phyloP scores from a whole-genome alignment of 1,140 invertebrate species.

The Zaprionus nigranus region DNA sequence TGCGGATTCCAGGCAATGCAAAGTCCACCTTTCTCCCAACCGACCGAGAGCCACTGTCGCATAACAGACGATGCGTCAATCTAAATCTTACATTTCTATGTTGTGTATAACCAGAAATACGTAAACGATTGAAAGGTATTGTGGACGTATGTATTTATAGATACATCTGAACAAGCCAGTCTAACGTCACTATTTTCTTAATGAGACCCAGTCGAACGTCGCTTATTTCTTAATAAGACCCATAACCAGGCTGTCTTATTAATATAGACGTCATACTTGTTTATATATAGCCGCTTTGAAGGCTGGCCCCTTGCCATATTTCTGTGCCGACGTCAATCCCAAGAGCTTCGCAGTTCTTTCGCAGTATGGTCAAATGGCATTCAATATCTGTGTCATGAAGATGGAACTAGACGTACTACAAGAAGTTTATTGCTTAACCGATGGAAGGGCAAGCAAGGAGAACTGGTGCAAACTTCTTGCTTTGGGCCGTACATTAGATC shows the following conservation, averaged over 20 bases:
- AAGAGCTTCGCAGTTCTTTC: constrained; percentile 32
- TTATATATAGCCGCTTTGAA: constrained; percentile 45
- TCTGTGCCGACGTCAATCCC: constrained; percentile 51
- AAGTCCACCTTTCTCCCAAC: too few species aligned
- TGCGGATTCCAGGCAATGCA: too few species aligned
- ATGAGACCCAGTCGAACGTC: background rate
- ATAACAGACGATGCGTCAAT: too few species aligned
- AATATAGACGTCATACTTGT: constrained; percentile 10
- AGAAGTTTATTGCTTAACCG: constrained; percentile 64
- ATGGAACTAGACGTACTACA: constrained; percentile 49
- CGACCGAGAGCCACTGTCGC: too few species aligned
- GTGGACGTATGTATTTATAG: background rate
- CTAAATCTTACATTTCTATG: background rate
- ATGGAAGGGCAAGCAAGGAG: constrained; percentile 7
- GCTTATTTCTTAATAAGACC: background rate
- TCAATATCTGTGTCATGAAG: constrained; percentile 61
- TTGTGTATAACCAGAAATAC: background rate
- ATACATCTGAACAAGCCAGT: background rate
- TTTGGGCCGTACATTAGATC: constrained; percentile 53
- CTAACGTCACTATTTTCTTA: background rate
- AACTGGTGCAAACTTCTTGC: constrained; percentile 66
- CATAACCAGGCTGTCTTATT: constrained; percentile 8
- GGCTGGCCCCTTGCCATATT: constrained; percentile 64
- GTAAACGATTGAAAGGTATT: background rate
- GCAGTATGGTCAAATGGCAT: constrained; percentile 48